These are phyloP conservation scores for Campodea augens DNA, from an alignment of 1,140 invertebrate genomes.

Conservation along the genomic window DNA sequence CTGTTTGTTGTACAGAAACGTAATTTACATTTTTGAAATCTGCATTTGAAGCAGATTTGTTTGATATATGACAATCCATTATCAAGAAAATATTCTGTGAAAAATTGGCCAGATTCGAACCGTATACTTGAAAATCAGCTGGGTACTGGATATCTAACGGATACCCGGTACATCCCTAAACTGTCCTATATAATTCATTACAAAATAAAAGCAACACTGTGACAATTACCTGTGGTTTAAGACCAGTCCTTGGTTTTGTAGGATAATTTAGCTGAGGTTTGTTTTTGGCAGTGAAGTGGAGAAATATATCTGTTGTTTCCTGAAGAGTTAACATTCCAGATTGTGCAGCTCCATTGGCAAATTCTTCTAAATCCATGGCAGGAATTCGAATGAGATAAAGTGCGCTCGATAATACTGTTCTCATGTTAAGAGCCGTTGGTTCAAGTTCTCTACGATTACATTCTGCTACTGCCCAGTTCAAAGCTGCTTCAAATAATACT, in stretches of 20 bases:
- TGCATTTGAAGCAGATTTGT: too few species aligned
- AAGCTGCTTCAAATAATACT: slow-evolving; percentile 68
- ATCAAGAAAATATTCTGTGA: too few species aligned
- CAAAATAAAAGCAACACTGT: too few species aligned
- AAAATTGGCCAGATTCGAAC: too few species aligned
- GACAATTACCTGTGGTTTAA: slow-evolving; percentile 75
- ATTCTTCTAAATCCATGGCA: slow-evolving; percentile 76
- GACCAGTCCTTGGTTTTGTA: slow-evolving; percentile 54
- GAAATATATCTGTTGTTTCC: slow-evolving; percentile 81
- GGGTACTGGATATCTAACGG: too few species aligned
- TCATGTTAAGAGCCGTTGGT: slow-evolving; percentile 36
- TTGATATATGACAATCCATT: too few species aligned
- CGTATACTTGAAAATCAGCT: too few species aligned
- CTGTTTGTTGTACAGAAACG: too few species aligned
- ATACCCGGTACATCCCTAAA: too few species aligned
- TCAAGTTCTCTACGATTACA: slow-evolving; percentile 60
- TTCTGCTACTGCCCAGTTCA: slow-evolving; percentile 73
- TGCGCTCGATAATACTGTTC: slow-evolving; percentile 50
- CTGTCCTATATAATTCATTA: too few species aligned
- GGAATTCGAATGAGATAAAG: slow-evolving; percentile 72
- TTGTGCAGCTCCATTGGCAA: slow-evolving; percentile 76
- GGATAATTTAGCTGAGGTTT: slow-evolving; percentile 68
- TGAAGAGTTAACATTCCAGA: slow-evolving; percentile 67
- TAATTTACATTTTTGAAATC: too few species aligned
- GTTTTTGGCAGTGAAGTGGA: slow-evolving; percentile 61